Evolutionary conservation across 1,140 invertebrate species (phyloP).

Genomic region (Euura lappo): DNA sequence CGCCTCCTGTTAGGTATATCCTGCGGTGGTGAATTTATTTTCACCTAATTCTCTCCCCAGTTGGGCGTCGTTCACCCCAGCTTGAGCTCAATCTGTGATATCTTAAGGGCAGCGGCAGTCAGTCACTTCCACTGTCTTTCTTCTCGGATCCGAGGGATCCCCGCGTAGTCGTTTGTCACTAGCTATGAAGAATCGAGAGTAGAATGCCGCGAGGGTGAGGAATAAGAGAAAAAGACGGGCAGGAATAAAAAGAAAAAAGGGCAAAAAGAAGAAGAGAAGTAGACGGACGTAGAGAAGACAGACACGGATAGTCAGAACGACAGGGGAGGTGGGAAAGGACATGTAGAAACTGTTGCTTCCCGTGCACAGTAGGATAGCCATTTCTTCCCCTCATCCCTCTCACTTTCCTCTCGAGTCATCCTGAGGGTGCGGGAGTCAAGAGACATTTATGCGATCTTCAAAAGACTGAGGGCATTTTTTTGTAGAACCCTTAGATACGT

Average conservation of each 20-base stretch:
- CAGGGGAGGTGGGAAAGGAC: background rate
- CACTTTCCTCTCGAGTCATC: background rate
- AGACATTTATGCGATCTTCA: background rate
- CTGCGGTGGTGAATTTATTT: no score
- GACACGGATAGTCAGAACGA: no score
- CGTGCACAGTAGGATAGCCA: background rate
- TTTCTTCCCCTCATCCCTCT: background rate
- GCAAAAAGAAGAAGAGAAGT: background rate
- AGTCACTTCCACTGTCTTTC: no score
- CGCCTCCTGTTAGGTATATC: no score
- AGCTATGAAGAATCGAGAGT: background rate
- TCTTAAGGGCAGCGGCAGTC: no score
- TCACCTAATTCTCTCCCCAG: no score
- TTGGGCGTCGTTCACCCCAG: no score
- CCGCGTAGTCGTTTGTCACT: background rate
- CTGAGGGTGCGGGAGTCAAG: background rate
- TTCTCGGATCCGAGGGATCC: no score
- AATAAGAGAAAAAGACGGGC: background rate
- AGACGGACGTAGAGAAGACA: background rate
- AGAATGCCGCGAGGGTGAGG: background rate
- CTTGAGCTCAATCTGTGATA: no score
- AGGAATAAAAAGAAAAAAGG: background rate
- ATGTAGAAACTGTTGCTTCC: conserved; percentile 7
- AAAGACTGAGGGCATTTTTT: background rate
- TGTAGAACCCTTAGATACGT: no score